A percentile compares a stretch with the other conserved stretches of the same genome.
These are phyloP conservation scores for Rhodeus uyekii DNA, from an alignment of 2,797 vertebrate genomes.

Conservation along the genomic window DNA sequence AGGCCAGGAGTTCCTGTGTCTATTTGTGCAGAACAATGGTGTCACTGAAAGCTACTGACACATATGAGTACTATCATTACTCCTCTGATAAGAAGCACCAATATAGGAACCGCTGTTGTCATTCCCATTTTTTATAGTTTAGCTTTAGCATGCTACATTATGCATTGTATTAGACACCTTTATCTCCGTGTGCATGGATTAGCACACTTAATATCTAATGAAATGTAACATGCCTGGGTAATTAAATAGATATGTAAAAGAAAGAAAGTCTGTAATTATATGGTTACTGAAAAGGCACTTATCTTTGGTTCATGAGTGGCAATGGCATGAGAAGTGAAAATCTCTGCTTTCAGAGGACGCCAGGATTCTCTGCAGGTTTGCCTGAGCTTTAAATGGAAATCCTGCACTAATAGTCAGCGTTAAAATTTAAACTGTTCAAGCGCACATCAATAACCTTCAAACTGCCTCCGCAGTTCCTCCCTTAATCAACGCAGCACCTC, in stretches of 20 bases:
- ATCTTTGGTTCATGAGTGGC: not conserved
- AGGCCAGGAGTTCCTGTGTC: conserved; percentile 38
- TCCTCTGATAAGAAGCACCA: conserved; percentile 8
- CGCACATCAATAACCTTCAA: conserved; percentile 34
- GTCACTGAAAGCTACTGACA: conserved; percentile 42
- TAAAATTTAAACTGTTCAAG: conserved; percentile 24
- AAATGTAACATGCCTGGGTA: not conserved
- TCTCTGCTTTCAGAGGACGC: conserved; percentile 6
- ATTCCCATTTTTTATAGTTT: not conserved
- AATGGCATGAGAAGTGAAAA: conserved; percentile 3
- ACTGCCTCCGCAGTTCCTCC: conserved; percentile 2
- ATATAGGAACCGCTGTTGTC: conserved; percentile 2
- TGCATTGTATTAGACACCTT: not conserved
- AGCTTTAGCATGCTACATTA: not conserved
- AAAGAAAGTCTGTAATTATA: not conserved
- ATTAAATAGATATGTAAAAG: not conserved
- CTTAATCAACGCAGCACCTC: conserved; percentile 19
- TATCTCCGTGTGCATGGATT: not conserved
- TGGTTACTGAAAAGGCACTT: not conserved
- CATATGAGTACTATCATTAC: conserved; percentile 23
- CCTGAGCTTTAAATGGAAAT: conserved; percentile 8
- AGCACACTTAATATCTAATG: not conserved
- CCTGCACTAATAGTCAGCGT: conserved; percentile 5
- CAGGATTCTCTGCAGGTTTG: conserved; percentile 13
- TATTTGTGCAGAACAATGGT: conserved; percentile 44